Percentiles rank a stretch among this genome's conserved stretches.
These are phyloP conservation scores for Petrocephalus zakoni DNA, from an alignment of 2,113 vertebrate genomes.

Conservation along the genomic window DNA sequence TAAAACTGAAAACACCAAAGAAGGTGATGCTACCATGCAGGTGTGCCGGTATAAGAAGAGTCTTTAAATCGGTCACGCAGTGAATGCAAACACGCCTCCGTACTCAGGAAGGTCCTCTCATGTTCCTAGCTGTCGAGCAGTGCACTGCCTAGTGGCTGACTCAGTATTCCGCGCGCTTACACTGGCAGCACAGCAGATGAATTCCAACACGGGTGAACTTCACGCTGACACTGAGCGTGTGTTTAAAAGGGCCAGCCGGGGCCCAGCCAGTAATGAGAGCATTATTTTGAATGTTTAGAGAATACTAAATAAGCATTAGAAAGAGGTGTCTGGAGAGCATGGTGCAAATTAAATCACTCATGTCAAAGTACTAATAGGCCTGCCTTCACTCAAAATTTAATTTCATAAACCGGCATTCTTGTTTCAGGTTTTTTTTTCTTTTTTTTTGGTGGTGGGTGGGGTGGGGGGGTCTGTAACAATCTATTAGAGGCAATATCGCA, in stretches of 20 bases:
- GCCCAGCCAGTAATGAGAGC: conserved; percentile 51
- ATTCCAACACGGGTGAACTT: conserved; percentile 57
- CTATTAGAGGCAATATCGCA: conserved; percentile 61
- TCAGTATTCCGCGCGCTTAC: conserved; percentile 21
- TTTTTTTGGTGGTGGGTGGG: background rate
- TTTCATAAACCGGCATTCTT: conserved; percentile 48
- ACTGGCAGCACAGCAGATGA: conserved; percentile 43
- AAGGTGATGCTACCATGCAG: background rate
- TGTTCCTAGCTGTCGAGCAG: background rate
- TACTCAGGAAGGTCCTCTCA: background rate
- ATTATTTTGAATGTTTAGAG: conserved; percentile 54
- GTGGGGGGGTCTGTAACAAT: conserved; percentile 45
- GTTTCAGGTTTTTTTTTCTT: conserved; percentile 28
- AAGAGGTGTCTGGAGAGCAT: conserved; percentile 27
- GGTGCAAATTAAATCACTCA: conserved; percentile 62
- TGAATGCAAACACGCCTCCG: background rate
- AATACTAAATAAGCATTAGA: conserved; percentile 56
- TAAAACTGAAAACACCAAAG: background rate
- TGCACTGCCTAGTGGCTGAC: background rate
- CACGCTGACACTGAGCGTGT: conserved; percentile 40
- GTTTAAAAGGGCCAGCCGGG: conserved; percentile 59
- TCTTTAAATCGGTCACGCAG: background rate
- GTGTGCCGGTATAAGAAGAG: background rate
- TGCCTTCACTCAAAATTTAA: conserved; percentile 53
- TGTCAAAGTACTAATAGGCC: conserved; percentile 65